These are phyloP conservation scores for Corythornis madagascariensis DNA, from an alignment of 2,113 vertebrate genomes.

Conservation along the genomic window DNA sequence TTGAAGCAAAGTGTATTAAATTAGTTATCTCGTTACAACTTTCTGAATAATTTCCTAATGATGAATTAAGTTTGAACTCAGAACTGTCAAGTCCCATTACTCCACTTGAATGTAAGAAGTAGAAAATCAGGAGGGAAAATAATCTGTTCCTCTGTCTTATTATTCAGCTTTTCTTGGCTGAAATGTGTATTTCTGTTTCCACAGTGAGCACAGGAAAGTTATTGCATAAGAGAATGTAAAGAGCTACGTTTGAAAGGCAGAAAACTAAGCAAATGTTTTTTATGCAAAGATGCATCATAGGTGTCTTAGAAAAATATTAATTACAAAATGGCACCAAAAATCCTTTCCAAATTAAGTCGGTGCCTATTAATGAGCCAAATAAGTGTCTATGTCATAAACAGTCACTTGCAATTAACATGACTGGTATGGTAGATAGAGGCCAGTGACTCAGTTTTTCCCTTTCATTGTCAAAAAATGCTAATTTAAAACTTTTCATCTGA, in stretches of 20 bases:
- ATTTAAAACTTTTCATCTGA: constrained; percentile 48
- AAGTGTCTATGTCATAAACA: constrained; percentile 35
- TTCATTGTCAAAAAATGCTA: constrained; percentile 44
- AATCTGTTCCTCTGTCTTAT: neutral
- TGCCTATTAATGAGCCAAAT: constrained; percentile 38
- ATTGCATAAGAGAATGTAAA: neutral
- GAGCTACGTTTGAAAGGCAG: neutral
- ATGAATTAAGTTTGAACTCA: constrained; percentile 69
- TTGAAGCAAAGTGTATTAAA: constrained; percentile 80
- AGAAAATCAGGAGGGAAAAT: constrained; percentile 51
- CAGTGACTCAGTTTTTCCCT: constrained; percentile 50
- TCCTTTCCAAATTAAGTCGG: constrained; percentile 34
- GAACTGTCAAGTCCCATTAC: constrained; percentile 69
- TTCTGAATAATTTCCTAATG: constrained; percentile 77
- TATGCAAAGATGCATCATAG: constrained; percentile 9
- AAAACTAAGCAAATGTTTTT: constrained; percentile 7
- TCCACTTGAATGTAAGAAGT: constrained; percentile 52
- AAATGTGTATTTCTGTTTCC: neutral
- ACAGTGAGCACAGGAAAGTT: neutral
- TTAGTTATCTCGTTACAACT: constrained; percentile 79
- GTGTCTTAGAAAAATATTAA: constrained; percentile 46
- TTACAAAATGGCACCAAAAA: constrained; percentile 44
- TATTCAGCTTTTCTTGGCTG: neutral
- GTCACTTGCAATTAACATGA: constrained; percentile 19
- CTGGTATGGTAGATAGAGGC: constrained; percentile 8